Evolutionary conservation across 2,113 vertebrate species (phyloP), one percentile per base, ranked within the genome.

Genomic region (Dasyprocta punctata): DNA sequence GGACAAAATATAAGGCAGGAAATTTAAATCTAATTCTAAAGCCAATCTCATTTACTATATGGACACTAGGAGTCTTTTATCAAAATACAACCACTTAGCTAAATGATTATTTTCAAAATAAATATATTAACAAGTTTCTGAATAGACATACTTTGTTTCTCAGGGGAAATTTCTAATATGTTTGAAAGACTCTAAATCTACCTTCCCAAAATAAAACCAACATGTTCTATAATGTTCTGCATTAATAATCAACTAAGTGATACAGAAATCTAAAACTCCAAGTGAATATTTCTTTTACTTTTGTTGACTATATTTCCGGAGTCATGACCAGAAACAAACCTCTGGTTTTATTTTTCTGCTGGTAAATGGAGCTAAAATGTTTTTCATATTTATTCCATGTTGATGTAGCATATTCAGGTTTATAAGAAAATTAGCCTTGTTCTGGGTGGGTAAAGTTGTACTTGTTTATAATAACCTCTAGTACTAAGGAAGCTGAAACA

Each of bases 11-110:
- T 33, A 84, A 94, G 17, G 47, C 69, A 81, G 56, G 38, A 92
- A 97, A 97, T 92, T 96, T 26, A 49, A 97, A 95, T 94, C 89
- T 94, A 60, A 69, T 96, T 96, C 95, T 65, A 85, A 94, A 93
- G 94, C n/a, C 22, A 85, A 30, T 38, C 71, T 95, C 33, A 81
- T 89, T 88, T 89, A 88, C 89, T 96, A 89, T n/a, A 97, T 78
- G 82, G 77, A 90, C 30, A 60, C 38, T 88, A 13, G 28, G 49
- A n/a, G 61, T 92, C 88, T 95, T 97, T 94, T 82, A 88, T 92
- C 69, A 95, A 90, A 81, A 84, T 54, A 89, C 22, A 94, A 69
- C 65, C 80, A 93, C 63, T 96, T 96, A 96, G 75, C 47, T 90
- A 88, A 97, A 95, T 92, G 47, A 90, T 77, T 71, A 61, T 89